Conservation (phyloP, 2,797 vertebrate species). For the Caiman crocodilus region DNA sequence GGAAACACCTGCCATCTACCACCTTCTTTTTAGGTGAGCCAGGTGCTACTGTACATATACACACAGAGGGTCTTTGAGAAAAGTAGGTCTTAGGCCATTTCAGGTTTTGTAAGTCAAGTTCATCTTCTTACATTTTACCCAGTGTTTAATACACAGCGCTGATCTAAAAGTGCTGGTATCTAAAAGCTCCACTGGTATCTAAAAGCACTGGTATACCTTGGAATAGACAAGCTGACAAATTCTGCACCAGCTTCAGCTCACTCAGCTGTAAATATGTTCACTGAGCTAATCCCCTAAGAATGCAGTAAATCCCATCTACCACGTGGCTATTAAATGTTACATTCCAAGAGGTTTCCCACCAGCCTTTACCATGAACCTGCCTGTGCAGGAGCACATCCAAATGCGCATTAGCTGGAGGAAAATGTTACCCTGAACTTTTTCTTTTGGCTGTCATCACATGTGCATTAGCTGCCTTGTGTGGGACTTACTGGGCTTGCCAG, state of each 20-base stretch:
- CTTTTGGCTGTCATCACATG: not conserved
- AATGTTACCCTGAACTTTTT: not conserved
- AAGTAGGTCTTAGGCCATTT: not conserved
- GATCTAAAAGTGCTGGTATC: not conserved
- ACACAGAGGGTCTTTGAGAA: not conserved
- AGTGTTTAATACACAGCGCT: not conserved
- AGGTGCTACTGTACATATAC: not conserved
- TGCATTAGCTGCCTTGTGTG: not conserved
- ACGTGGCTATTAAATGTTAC: not conserved
- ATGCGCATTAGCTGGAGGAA: not conserved
- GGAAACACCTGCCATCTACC: not conserved
- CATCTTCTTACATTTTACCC: not conserved
- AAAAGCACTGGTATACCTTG: not conserved
- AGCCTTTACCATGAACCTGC: not conserved
- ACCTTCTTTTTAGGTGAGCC: not conserved
- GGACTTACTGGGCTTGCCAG: not conserved
- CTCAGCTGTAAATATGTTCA: accelerated
- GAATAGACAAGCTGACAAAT: not conserved
- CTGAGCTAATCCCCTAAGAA: not conserved
- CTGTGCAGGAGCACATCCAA: not conserved
- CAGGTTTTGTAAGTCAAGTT: not conserved
- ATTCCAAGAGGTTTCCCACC: not conserved
- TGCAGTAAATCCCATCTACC: not conserved
- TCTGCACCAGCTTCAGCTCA: not conserved
- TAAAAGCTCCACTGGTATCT: not conserved